Evolutionary conservation across 2,888 invertebrate species (phyloP).

Genomic region (Mythimna ferrago): DNA sequence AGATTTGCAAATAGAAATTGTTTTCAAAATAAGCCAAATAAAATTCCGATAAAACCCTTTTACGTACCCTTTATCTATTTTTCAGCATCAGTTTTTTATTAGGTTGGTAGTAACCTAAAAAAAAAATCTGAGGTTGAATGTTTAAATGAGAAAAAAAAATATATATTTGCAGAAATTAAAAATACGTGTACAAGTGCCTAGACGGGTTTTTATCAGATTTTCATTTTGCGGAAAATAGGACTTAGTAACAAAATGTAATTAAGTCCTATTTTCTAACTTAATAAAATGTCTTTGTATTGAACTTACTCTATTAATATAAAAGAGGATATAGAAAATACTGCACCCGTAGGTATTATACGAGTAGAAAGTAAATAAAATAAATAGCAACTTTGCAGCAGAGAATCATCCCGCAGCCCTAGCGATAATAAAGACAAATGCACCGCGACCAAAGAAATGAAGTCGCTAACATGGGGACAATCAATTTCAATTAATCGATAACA

Average conservation of each 20-base stretch:
- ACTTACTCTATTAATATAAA: background rate
- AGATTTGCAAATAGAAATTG: background rate
- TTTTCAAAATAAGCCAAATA: background rate
- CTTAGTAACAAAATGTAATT: background rate
- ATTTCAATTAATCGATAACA: constrained; percentile 74
- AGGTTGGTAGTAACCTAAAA: background rate
- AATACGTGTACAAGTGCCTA: background rate
- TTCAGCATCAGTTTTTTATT: too few species aligned
- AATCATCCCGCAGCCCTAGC: constrained; percentile 62
- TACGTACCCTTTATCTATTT: too few species aligned
- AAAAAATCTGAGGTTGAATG: background rate
- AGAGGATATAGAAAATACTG: background rate
- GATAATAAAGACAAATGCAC: constrained; percentile 66
- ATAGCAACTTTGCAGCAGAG: background rate
- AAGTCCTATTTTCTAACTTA: background rate
- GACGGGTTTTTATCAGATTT: background rate
- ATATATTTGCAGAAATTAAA: background rate
- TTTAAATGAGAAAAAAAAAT: background rate
- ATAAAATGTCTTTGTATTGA: background rate
- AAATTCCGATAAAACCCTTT: too few species aligned
- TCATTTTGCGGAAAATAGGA: background rate
- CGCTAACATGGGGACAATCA: constrained; percentile 68
- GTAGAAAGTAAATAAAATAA: background rate
- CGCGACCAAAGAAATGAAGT: constrained; percentile 63
- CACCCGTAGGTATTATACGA: too few species aligned